Base-by-base conservation (phyloP, 2,888 invertebrate species). In the Steinernema hermaphroditum region DNA sequence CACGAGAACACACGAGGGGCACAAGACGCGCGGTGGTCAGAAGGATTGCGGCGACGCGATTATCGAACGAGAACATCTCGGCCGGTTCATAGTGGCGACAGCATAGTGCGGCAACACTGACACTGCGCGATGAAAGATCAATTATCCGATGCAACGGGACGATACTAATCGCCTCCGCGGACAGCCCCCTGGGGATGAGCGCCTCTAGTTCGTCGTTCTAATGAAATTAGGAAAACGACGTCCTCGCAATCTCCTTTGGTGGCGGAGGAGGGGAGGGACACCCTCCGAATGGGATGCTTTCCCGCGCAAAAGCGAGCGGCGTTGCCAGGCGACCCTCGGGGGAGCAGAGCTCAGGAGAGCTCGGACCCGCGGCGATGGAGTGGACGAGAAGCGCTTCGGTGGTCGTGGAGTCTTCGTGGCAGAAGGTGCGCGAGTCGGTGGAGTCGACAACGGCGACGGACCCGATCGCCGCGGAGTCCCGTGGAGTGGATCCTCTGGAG, bases 281-380 rank as follows among this genome's bases (percentile, higher is more conserved):
- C 32, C 14, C 1, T 29, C 62, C 32, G 16, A 62, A 62, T 16
- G 12, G 29, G 6, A 9, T 29, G 1, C 1, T 62, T 62, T 62
- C 62, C 62, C 62, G 62, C 62, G 32, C 32, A 32, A 62, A 62
- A 8, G 4, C 62, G 62, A 62, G 46, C 46, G 22, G 16, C 6
- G 46, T 46, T n/a, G 62, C 27, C 62, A 29, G 29, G 29, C 54
- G 12, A 62, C 32, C 32, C 16, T 24, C 29, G 62, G 32, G 16
- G n/a, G n/a, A 16, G 46, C n/a, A 6, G 46, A 46, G 46, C 8
- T 6, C 46, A 46, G 46, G n/a, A 46, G 46, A n/a, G 16, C 16
- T 6, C 46, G 46, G n/a, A n/a, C n/a, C n/a, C n/a, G n/a, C n/a
- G n/a, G n/a, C 4, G 62, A 62, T 62, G 62, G 62, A 62, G 62